phyloP scores from a whole-genome alignment of 2,113 vertebrate genomes.

The Onychostoma macrolepis region DNA sequence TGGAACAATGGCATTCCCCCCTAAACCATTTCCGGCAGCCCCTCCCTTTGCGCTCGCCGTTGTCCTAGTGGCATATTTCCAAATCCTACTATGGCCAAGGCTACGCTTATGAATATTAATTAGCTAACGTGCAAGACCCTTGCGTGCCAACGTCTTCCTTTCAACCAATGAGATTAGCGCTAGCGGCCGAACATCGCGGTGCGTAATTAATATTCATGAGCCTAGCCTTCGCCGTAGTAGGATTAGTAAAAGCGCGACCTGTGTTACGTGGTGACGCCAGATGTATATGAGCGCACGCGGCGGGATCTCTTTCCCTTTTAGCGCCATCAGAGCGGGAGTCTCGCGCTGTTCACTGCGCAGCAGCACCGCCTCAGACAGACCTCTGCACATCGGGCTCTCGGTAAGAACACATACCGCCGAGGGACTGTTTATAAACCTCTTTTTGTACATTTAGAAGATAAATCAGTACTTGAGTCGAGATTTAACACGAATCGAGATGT shows the following conservation, averaged over 20 bases:
- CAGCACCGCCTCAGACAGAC: slow-evolving; percentile 33
- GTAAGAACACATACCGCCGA: background rate
- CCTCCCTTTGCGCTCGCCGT: slow-evolving; percentile 69
- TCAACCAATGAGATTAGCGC: background rate
- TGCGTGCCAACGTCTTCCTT: too few relatives aligned
- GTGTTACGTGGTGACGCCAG: slow-evolving; percentile 89
- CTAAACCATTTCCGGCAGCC: slow-evolving; percentile 59
- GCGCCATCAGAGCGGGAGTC: slow-evolving; percentile 85
- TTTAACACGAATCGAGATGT: background rate
- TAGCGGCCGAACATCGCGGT: too few relatives aligned
- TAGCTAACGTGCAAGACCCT: background rate
- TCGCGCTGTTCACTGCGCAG: slow-evolving; percentile 75
- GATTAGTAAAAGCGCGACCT: background rate
- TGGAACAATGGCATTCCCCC: slow-evolving; percentile 26
- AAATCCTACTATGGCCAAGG: slow-evolving; percentile 9
- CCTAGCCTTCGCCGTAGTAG: background rate
- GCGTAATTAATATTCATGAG: background rate
- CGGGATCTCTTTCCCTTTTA: slow-evolving; percentile 88
- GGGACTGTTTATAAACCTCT: background rate
- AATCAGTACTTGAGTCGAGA: background rate
- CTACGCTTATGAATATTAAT: background rate
- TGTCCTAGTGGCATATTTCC: slow-evolving; percentile 71
- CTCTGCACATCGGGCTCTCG: background rate
- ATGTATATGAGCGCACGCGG: slow-evolving; percentile 95
- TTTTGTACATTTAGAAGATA: background rate